phyloP scores from a whole-genome alignment of 2,797 vertebrate species.

The Mormyrops attenuatus region DNA sequence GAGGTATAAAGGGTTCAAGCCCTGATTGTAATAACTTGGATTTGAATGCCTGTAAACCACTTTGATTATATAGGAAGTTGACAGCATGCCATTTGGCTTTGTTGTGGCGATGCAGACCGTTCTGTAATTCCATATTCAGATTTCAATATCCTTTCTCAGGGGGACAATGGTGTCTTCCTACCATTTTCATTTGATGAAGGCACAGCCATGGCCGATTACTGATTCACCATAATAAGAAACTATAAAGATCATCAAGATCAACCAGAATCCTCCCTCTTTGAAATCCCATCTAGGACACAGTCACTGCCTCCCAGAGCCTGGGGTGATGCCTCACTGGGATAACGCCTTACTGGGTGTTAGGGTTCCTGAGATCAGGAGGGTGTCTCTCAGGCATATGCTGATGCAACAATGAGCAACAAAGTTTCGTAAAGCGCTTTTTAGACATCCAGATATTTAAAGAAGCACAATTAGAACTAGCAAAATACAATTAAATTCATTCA shows the following conservation, averaged over 20 bases:
- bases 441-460: not conserved
- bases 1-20: not conserved
- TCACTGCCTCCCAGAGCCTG: not conserved
- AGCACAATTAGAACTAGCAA: not conserved
- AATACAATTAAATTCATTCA: not conserved
- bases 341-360: not conserved
- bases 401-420: conserved; percentile 3
- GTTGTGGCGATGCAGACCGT: not conserved
- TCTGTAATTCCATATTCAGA: not conserved
- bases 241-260: not conserved
- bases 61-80: not conserved
- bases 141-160: not conserved
- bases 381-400: not conserved
- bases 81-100: not conserved
- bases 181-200: not conserved
- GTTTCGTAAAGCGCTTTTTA: not conserved
- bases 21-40: conserved; percentile 2
- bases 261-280: not conserved
- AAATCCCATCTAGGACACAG: not conserved
- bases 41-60: not conserved
- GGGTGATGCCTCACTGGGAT: not conserved
- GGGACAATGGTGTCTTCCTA: not conserved
- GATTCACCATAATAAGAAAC: not conserved
- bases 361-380: not conserved
- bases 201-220: not conserved